Evolutionary conservation across 1,140 invertebrate genomes (phyloP).

Genomic region (Atta texana): DNA sequence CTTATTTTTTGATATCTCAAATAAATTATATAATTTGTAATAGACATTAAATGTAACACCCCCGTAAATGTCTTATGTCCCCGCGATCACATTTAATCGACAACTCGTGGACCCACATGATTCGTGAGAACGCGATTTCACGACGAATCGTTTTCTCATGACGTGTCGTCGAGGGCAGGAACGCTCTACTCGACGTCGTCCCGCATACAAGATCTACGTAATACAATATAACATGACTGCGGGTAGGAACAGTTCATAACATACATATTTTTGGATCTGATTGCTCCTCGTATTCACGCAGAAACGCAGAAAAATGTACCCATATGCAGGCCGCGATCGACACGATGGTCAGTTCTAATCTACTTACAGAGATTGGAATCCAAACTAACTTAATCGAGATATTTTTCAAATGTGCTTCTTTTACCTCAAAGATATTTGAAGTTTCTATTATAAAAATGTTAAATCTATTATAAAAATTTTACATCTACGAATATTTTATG

Average conservation of each 20-base stretch:
- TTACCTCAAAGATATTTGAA: background rate
- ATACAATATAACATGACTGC: slow-evolving; percentile 70
- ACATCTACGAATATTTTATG: background rate
- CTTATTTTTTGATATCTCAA: background rate
- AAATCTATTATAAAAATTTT: slow-evolving; percentile 4
- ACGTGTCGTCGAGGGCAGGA: slow-evolving; percentile 64
- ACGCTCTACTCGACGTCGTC: slow-evolving; percentile 65
- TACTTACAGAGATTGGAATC: background rate
- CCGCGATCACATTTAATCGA: slow-evolving; percentile 53
- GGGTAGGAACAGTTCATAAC: slow-evolving; percentile 70
- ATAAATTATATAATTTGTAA: background rate
- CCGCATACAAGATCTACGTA: slow-evolving; percentile 74
- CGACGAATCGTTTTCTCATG: slow-evolving; percentile 73
- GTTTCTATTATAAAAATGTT: background rate
- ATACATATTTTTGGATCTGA: slow-evolving; percentile 70
- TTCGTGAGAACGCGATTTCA: slow-evolving; percentile 79
- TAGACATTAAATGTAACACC: background rate
- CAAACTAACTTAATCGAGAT: background rate
- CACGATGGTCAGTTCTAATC: background rate
- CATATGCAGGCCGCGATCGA: slow-evolving; percentile 45
- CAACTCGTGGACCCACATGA: slow-evolving; percentile 73
- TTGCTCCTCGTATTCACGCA: slow-evolving; percentile 52
- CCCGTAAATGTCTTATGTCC: background rate
- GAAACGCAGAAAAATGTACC: slow-evolving; percentile 56
- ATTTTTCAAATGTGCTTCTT: background rate